phyloP scores from a whole-genome alignment of 37 sponge, comb jelly and placozoan genomes.

The Cladorhizidae sp. region DNA sequence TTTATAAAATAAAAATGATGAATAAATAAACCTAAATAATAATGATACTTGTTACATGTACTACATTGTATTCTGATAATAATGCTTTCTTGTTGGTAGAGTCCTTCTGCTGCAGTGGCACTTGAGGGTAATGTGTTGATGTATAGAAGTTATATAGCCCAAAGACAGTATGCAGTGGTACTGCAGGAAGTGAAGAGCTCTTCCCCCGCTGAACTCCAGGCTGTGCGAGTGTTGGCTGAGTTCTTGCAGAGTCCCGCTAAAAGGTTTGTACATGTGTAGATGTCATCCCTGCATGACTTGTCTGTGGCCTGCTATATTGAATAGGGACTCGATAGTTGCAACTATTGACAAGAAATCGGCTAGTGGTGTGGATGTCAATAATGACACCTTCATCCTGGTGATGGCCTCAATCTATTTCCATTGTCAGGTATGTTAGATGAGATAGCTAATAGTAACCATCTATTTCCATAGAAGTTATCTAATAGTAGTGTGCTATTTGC shows the following conservation, averaged over 20 bases:
- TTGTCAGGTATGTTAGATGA: slow-evolving; percentile 52
- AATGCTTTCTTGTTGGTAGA: slow-evolving; percentile 2
- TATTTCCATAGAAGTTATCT: background rate
- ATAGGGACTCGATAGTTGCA: slow-evolving; percentile 65
- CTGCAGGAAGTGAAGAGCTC: slow-evolving; percentile 78
- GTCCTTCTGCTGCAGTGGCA: slow-evolving; percentile 52
- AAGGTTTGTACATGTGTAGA: slow-evolving; percentile 41
- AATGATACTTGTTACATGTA: no score
- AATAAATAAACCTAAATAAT: no score
- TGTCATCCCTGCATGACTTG: background rate
- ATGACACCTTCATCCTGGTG: slow-evolving; percentile 80
- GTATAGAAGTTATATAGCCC: slow-evolving; percentile 96
- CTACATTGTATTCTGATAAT: no score
- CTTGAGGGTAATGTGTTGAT: slow-evolving; percentile 87
- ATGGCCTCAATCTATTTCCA: slow-evolving; percentile 78
- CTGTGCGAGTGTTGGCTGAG: slow-evolving; percentile 82
- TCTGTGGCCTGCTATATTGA: background rate
- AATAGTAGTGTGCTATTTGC: background rate
- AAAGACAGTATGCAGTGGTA: slow-evolving; percentile 91
- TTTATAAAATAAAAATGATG: no score
- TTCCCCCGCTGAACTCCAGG: slow-evolving; percentile 82
- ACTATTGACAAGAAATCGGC: slow-evolving; percentile 68
- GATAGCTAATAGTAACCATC: background rate
- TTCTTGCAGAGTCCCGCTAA: slow-evolving; percentile 66
- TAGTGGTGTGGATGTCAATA: slow-evolving; percentile 72